These are phyloP conservation scores for Hyles lineata DNA, from an alignment of 2,888 invertebrate genomes.

Conservation along the genomic window DNA sequence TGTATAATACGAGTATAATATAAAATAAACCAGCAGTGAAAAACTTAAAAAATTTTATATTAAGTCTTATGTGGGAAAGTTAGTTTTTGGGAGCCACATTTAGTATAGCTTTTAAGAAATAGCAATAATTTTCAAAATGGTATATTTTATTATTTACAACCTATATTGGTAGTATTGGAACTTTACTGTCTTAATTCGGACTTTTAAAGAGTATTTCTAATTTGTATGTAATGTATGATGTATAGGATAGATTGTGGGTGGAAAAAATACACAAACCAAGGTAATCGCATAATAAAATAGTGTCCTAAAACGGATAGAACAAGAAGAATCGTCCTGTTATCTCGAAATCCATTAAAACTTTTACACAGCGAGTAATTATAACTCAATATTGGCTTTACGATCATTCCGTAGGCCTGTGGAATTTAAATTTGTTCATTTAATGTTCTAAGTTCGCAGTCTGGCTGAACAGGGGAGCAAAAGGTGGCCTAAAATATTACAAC, in stretches of 20 bases:
- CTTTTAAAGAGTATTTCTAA: no score
- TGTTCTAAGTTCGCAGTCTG: constrained; percentile 23
- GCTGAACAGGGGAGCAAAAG: not conserved
- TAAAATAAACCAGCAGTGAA: not conserved
- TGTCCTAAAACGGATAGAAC: constrained; percentile 38
- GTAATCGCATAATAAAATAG: constrained; percentile 19
- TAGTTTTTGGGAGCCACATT: no score
- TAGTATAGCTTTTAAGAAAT: no score
- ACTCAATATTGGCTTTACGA: constrained; percentile 67
- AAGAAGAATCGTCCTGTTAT: constrained; percentile 54
- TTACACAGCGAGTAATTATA: constrained; percentile 65
- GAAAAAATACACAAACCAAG: not conserved
- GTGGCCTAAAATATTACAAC: not conserved
- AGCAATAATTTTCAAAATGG: no score
- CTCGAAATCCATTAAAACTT: constrained; percentile 74
- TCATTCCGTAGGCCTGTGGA: constrained; percentile 43
- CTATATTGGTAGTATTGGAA: no score
- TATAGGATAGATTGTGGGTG: no score
- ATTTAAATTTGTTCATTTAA: constrained; percentile 55
- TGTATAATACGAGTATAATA: not conserved
- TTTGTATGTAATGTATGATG: no score
- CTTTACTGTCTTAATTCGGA: no score
- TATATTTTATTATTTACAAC: no score
- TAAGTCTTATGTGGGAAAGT: no score
- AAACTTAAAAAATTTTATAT: no score